These are phyloP conservation scores for Neotoma lepida DNA, from an alignment of 2,113 vertebrate species.

Conservation along the genomic window DNA sequence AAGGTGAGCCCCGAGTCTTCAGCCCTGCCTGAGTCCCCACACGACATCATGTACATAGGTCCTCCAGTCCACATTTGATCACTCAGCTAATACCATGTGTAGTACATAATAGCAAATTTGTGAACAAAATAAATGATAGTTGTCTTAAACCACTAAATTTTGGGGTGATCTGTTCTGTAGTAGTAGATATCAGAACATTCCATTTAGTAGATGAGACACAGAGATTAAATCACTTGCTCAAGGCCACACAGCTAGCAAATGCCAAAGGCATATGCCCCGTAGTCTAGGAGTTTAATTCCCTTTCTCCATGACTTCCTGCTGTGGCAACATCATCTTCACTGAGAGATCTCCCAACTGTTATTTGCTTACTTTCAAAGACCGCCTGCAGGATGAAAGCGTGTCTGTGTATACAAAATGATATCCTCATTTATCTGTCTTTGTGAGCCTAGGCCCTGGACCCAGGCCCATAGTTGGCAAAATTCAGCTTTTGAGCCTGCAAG, in stretches of 20 bases:
- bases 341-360: background rate
- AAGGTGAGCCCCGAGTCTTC: no score
- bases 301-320: background rate
- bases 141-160: background rate
- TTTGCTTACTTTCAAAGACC: constrained; percentile 8
- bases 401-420: background rate
- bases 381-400: background rate
- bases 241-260: background rate
- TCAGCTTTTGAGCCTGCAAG: background rate
- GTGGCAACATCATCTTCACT: background rate
- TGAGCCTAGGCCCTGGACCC: background rate
- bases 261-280: background rate
- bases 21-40: background rate
- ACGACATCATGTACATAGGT: background rate
- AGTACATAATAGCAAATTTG: background rate
- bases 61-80: background rate
- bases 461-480: constrained; percentile 11
- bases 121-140: background rate
- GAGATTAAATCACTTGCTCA: background rate
- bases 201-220: background rate
- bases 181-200: constrained; percentile 1
- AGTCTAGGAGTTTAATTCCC: background rate
- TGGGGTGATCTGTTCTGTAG: background rate
- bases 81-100: background rate
- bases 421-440: background rate